phyloP scores from a whole-genome alignment of 2,113 vertebrate species.

The Percopsis transmontana region DNA sequence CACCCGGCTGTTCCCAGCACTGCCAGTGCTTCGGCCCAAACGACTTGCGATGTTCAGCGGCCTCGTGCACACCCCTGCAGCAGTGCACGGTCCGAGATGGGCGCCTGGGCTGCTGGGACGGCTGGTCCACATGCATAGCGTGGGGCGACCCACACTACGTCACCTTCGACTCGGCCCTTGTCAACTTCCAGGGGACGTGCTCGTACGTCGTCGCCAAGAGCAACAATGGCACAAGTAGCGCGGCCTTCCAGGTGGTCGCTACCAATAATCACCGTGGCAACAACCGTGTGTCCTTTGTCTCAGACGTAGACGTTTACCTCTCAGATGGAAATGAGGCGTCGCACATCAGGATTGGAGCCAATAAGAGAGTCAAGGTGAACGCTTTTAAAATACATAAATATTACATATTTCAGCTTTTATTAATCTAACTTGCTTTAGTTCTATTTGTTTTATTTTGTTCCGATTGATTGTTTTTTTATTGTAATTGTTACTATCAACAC shows the following conservation, averaged over 20 bases:
- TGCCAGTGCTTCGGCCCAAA: conserved; percentile 62
- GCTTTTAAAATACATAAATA: too few relatives aligned
- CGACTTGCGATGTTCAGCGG: conserved; percentile 50
- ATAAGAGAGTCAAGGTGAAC: conserved; percentile 60
- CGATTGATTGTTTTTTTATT: too few relatives aligned
- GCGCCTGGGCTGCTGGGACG: conserved; percentile 44
- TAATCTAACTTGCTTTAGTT: too few relatives aligned
- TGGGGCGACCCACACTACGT: conserved; percentile 80
- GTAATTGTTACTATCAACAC: too few relatives aligned
- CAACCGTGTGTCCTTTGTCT: conserved; percentile 67
- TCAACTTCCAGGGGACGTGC: conserved; percentile 80
- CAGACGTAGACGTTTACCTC: conserved; percentile 67
- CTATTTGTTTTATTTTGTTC: too few relatives aligned
- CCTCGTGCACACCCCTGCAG: conserved; percentile 46
- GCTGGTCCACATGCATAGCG: conserved; percentile 67
- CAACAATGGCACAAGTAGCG: conserved; percentile 6
- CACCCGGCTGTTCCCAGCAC: conserved; percentile 39
- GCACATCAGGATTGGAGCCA: conserved; percentile 57
- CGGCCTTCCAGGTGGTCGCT: conserved; percentile 56
- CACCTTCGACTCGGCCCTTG: conserved; percentile 78
- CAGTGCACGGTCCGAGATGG: conserved; percentile 63
- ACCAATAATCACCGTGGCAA: conserved; percentile 68
- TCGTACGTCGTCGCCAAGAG: conserved; percentile 72
- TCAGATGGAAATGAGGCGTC: conserved; percentile 10
- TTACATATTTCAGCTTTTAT: too few relatives aligned